Percentiles rank a stretch among this genome's conserved stretches.
phyloP scores from a whole-genome alignment of 2,113 vertebrate species.

The Genyomyrus donnyi region DNA sequence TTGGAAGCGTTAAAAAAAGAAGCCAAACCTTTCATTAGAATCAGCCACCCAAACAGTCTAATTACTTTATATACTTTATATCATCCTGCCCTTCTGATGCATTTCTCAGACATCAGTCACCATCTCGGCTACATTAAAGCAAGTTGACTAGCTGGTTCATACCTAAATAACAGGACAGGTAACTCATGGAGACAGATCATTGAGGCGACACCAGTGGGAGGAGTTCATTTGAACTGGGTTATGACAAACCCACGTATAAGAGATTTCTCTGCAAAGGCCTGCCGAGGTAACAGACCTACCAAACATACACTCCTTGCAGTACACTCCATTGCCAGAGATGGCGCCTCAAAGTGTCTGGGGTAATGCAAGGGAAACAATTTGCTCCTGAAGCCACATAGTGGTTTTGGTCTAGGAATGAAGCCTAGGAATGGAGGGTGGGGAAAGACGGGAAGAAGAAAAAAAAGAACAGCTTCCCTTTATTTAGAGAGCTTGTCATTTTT shows the following conservation, averaged over 20 bases:
- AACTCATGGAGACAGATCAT: not conserved
- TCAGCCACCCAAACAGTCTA: not conserved
- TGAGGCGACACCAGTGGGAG: not conserved
- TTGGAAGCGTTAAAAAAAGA: not conserved
- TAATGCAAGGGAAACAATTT: slow-evolving; percentile 52
- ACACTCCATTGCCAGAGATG: not conserved
- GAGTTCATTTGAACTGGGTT: not conserved
- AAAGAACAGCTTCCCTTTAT: slow-evolving; percentile 48
- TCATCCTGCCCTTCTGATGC: not conserved
- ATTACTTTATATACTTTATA: not conserved
- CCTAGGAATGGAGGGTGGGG: slow-evolving; percentile 1
- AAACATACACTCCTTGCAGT: not conserved
- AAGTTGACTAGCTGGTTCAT: not conserved
- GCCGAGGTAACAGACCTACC: not conserved
- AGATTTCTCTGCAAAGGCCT: not conserved
- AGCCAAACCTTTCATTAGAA: not conserved
- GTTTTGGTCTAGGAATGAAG: slow-evolving; percentile 45
- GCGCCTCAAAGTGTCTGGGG: not conserved
- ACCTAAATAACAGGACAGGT: not conserved
- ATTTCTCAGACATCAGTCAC: not conserved
- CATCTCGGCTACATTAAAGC: not conserved
- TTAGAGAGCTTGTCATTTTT: slow-evolving; percentile 50
- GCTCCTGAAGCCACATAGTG: slow-evolving; percentile 47
- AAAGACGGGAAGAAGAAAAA: slow-evolving; percentile 33
- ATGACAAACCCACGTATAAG: not conserved